Base-by-base conservation (phyloP, 2,797 vertebrate species). In the Takifugu ocellatus region DNA sequence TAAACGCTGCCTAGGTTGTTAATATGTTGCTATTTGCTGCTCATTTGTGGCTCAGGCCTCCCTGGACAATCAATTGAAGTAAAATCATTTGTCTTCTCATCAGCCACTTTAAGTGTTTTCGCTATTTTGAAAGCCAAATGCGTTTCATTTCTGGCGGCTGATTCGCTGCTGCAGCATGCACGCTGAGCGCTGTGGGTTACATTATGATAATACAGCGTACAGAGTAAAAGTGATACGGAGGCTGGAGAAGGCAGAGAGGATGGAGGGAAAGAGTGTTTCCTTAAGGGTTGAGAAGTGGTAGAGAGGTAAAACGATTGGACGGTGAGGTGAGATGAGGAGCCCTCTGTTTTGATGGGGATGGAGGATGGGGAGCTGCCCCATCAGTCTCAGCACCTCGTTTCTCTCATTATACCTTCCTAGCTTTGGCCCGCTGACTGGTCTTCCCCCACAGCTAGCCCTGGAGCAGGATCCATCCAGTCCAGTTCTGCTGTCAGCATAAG, bases 401-500 rank as follows among this genome's bases (percentile, higher is more conserved):
- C 57, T 78, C 87, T 90, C 87, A 87, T 88, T 88, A 88, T 73
- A 72, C 72, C 83, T 83, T 82, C 82, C 80, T 16, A 61, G 76
- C 84, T 83, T 61, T 65, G 50, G 72, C 53, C 69, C 69, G 79
- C 77, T 72, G 79, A 82, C 57, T 78, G 77, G 77, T 83, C 82
- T 78, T 84, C 80, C 84, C 87, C 88, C 74, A 79, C 76, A 75
- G 87, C 85, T 74, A 84, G 82, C 78, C 86, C 85, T 59, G 73
- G 63, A 85, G 88, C 87, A 79, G 84, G 84, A 88, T 89, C 82
- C 74, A 82, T 88, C 75, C 82, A 69, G 72, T 73, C 75, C 75
- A 73, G 75, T 75, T 82, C 78, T 81, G 78, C 83, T 85, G 86
- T 87, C 86, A 89, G 79, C 81, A 77, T 75, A 56, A 82, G 76